Conservation (phyloP, 2,113 vertebrate genomes). For the Corythaeola cristata region DNA sequence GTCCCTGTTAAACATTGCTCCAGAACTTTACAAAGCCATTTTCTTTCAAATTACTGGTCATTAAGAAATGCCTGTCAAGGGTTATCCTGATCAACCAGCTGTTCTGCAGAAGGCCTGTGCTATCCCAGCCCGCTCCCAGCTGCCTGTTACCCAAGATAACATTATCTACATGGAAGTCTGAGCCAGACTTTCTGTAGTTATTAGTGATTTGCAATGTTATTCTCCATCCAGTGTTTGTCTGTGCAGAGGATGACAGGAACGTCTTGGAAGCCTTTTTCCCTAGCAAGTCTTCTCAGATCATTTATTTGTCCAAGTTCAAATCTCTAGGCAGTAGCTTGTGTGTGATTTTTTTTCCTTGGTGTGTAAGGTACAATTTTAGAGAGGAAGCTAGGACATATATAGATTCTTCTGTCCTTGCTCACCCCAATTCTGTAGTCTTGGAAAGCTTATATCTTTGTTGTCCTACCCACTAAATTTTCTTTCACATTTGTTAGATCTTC, state of each 20-base stretch:
- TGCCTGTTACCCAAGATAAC: not conserved
- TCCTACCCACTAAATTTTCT: not conserved
- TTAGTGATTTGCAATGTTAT: not conserved
- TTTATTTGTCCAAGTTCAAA: constrained; percentile 9
- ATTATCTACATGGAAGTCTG: not conserved
- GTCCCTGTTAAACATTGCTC: not conserved
- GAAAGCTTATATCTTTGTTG: not conserved
- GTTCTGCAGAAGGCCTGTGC: not conserved
- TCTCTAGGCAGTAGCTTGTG: not conserved
- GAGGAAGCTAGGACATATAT: not conserved
- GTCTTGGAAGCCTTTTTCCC: not conserved
- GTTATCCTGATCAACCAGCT: not conserved
- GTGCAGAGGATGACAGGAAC: not conserved
- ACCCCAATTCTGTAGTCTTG: not conserved
- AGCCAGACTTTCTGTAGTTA: not conserved
- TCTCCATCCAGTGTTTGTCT: not conserved
- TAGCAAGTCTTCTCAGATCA: not conserved
- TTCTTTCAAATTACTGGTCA: not conserved
- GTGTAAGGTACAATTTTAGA: not conserved
- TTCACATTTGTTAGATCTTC: not conserved
- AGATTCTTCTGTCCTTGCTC: not conserved
- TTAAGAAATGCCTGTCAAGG: not conserved
- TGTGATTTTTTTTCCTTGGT: not conserved
- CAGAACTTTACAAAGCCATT: not conserved
- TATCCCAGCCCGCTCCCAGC: not conserved